Evolutionary conservation across 37 sponge, comb jelly and placozoan genomes (phyloP).

Genomic region (Bolinopsis microptera): DNA sequence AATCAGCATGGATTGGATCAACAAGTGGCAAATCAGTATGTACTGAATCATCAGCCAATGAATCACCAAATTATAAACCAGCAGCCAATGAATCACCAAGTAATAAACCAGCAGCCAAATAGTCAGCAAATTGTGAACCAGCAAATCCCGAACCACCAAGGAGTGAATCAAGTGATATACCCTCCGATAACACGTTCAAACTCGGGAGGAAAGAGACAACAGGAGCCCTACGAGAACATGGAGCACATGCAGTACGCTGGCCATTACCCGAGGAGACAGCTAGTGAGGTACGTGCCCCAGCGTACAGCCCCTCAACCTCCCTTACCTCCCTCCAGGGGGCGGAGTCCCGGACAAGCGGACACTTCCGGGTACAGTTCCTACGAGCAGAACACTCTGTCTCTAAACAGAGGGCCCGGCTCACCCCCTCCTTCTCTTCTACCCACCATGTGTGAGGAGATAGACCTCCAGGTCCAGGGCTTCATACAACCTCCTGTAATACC

Average conservation of each 20-base stretch:
- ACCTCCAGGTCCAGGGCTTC: not conserved
- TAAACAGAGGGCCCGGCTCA: slow-evolving; percentile 5
- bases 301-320: slow-evolving; percentile 4
- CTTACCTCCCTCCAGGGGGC: not conserved
- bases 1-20: not conserved
- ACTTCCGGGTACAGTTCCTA: slow-evolving; percentile 55
- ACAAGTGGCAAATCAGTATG: not conserved
- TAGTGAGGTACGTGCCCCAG: not conserved
- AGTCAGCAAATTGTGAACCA: not conserved
- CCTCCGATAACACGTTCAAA: not conserved
- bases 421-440: not conserved
- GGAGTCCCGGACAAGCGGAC: slow-evolving; percentile 22
- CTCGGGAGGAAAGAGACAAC: not conserved
- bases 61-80: not conserved
- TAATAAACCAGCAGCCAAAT: not conserved
- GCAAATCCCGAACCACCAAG: not conserved
- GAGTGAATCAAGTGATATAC: not conserved
- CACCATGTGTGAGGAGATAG: slow-evolving; percentile 15
- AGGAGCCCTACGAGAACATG: slow-evolving; percentile 43
- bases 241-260: slow-evolving; percentile 12
- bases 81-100: not conserved
- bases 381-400: slow-evolving; percentile 37
- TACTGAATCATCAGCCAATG: not conserved
- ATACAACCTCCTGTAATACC: not conserved
- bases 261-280: not conserved